Evolutionary conservation across 2,888 invertebrate species (phyloP).

Genomic region (Leptopilina myrica): DNA sequence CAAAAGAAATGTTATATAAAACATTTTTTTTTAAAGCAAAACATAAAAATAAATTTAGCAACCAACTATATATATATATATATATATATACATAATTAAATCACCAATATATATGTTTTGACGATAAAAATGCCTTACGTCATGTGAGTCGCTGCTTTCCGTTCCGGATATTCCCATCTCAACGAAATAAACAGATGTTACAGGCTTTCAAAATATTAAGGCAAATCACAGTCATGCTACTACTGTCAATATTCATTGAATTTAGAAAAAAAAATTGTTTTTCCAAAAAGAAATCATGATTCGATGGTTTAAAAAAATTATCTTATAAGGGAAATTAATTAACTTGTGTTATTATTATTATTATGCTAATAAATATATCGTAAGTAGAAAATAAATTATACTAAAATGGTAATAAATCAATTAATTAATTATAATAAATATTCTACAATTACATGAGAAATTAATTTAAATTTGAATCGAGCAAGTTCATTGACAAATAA

Average conservation of each 20-base stretch:
- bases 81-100: constrained; percentile 29
- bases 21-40: background rate
- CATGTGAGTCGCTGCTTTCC: constrained; percentile 35
- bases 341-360: no score
- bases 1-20: no score
- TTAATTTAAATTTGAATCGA: no score
- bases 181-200: constrained; percentile 34
- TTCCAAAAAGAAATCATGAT: background rate
- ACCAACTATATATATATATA: constrained; percentile 7
- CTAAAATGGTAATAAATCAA: no score
- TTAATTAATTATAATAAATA: no score
- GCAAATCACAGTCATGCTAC: background rate
- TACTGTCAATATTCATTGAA: background rate
- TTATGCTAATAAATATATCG: no score
- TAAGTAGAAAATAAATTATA: no score
- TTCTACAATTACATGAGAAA: no score
- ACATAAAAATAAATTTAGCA: constrained; percentile 26
- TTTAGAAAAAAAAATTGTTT: no score
- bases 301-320: no score
- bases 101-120: constrained; percentile 40
- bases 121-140: constrained; percentile 40
- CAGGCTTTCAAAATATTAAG: constrained; percentile 34
- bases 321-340: no score
- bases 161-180: constrained; percentile 37
- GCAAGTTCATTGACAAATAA: no score